Conservation (phyloP, 2,113 vertebrate species). For the Acrocephalus arundinaceus region DNA sequence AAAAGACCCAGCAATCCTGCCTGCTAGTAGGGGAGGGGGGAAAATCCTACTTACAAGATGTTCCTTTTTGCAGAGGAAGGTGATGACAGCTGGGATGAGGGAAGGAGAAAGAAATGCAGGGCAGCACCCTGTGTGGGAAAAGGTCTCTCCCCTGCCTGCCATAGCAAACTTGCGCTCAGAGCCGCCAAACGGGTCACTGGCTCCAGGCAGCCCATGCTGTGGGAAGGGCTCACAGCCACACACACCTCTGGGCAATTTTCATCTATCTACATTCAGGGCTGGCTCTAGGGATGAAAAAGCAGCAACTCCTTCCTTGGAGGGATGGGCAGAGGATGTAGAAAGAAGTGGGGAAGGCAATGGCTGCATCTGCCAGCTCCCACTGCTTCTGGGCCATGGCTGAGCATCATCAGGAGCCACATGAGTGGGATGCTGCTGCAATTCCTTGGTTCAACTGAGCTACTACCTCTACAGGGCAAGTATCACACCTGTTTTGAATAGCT, state of each 20-base stretch:
- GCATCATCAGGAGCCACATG: neutral
- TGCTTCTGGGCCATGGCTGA: neutral
- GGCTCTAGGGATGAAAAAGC: neutral
- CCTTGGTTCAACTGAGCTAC: neutral
- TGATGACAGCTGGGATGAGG: conserved; percentile 19
- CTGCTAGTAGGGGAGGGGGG: neutral
- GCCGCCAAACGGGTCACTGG: neutral
- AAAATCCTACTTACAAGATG: neutral
- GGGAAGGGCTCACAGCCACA: neutral
- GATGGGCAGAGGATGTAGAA: neutral
- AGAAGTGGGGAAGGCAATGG: neutral
- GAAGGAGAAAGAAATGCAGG: conserved; percentile 11
- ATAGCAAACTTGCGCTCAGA: neutral
- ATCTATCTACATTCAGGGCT: neutral
- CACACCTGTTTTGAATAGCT: neutral
- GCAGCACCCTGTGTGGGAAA: neutral
- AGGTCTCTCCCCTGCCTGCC: neutral
- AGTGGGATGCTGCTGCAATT: neutral
- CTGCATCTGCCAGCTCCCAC: neutral
- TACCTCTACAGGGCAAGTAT: fast-evolving
- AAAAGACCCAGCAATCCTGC: neutral
- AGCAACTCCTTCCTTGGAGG: neutral
- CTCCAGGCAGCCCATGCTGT: neutral
- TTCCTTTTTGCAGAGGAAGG: conserved; percentile 27
- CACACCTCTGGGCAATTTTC: neutral